These are phyloP conservation scores for Ectropis grisescens DNA, from an alignment of 1,140 invertebrate species.

Conservation along the genomic window DNA sequence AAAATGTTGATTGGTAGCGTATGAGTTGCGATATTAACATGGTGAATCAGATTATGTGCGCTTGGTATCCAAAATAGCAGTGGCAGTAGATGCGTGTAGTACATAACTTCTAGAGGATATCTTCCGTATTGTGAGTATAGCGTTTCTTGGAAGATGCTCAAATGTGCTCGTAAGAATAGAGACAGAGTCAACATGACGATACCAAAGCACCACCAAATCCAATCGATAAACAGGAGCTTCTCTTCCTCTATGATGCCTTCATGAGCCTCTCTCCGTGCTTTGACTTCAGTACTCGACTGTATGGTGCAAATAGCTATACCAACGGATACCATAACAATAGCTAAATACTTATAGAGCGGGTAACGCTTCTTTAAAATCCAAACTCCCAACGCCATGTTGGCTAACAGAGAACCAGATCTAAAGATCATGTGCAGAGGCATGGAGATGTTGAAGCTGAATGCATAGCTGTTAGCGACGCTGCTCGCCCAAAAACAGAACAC, in stretches of 20 bases:
- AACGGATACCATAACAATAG: conserved; percentile 92
- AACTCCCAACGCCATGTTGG: conserved; percentile 96
- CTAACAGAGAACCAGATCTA: conserved; percentile 94
- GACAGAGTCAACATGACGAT: conserved; percentile 90
- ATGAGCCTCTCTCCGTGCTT: conserved; percentile 55
- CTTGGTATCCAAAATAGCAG: conserved; percentile 88
- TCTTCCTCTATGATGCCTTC: conserved; percentile 55
- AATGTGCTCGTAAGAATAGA: conserved; percentile 92
- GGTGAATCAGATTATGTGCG: conserved; percentile 80
- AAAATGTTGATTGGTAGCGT: conserved; percentile 69
- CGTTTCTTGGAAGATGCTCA: conserved; percentile 97
- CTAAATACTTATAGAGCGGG: conserved; percentile 87
- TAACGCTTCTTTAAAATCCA: conserved; percentile 91
- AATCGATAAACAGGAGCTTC: conserved; percentile 69
- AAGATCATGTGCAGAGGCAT: conserved; percentile 99
- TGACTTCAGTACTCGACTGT: conserved; percentile 82
- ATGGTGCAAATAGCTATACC: conserved; percentile 95
- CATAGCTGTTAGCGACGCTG: conserved; percentile 96
- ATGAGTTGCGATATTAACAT: conserved; percentile 73
- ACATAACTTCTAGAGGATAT: conserved; percentile 94
- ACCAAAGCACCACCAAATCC: conserved; percentile 88
- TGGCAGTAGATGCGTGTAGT: conserved; percentile 92
- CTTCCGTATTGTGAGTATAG: conserved; percentile 91
- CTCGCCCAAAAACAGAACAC: conserved; percentile 93
- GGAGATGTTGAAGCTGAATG: conserved; percentile 96